Conservation (phyloP, 2,113 vertebrate genomes). For the Excalfactoria chinensis region DNA sequence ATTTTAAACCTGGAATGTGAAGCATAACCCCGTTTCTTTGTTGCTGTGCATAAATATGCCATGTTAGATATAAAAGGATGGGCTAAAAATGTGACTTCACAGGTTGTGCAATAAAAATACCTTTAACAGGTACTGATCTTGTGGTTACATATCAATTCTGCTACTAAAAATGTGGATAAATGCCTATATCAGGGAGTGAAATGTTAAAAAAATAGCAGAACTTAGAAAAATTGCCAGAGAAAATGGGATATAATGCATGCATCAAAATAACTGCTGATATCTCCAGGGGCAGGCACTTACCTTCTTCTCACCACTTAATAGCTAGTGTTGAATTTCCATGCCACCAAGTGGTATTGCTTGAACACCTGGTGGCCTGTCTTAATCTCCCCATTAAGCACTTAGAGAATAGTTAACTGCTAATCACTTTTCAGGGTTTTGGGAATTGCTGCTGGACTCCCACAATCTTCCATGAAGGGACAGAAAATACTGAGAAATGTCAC, state of each 20-base stretch:
- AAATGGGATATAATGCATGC: not conserved
- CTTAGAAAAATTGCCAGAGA: not conserved
- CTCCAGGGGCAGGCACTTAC: not conserved
- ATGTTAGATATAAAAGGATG: not conserved
- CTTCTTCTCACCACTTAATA: not conserved
- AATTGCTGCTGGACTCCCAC: not conserved
- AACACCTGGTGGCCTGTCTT: constrained; percentile 42
- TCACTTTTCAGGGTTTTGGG: constrained; percentile 24
- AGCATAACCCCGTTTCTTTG: not conserved
- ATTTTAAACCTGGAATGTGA: not conserved
- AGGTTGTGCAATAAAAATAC: not conserved
- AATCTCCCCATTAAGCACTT: constrained; percentile 39
- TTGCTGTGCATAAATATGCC: not conserved
- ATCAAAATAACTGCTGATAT: not conserved
- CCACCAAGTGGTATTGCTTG: not conserved
- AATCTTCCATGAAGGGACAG: not conserved
- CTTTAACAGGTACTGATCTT: not conserved
- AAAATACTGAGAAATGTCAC: not conserved
- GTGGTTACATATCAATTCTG: not conserved
- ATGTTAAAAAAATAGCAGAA: not conserved
- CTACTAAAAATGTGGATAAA: constrained; percentile 3
- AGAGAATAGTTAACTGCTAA: constrained; percentile 28
- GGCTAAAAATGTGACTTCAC: not conserved
- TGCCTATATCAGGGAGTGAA: not conserved
- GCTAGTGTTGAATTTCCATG: not conserved